Conservation (phyloP, 2,888 invertebrate genomes). For the Lutraria lutraria region DNA sequence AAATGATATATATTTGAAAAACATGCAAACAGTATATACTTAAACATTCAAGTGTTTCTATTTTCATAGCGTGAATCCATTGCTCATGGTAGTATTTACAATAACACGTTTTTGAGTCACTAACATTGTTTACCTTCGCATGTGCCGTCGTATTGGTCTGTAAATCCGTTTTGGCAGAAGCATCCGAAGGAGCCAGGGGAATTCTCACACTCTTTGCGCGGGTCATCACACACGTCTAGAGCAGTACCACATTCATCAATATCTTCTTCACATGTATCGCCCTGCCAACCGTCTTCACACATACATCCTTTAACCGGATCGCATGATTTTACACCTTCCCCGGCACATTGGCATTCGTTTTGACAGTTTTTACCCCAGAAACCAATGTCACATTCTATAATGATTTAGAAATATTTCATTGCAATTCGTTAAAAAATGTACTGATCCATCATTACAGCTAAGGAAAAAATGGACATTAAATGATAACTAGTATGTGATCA, state of each 20-base stretch:
- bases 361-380: conserved; percentile 30
- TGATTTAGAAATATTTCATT: not conserved
- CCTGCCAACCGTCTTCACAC: conserved; percentile 65
- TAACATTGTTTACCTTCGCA: conserved; percentile 34
- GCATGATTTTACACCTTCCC: conserved; percentile 55
- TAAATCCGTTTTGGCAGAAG: not conserved
- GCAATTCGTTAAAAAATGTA: not conserved
- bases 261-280: conserved; percentile 39
- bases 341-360: conserved; percentile 34
- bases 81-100: not conserved
- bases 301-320: conserved; percentile 60
- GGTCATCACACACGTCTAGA: not conserved
- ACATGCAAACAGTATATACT: not conserved
- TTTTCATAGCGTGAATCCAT: not conserved
- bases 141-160: not conserved
- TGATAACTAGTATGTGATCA: no score
- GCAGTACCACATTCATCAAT: not conserved
- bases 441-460: no score
- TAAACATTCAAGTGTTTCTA: not conserved
- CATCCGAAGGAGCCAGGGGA: not conserved
- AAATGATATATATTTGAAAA: not conserved
- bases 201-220: not conserved
- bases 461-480: no score
- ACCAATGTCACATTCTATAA: conserved; percentile 26
- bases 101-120: not conserved